Evolutionary conservation across 2,113 vertebrate species (phyloP).

Genomic region (Nestor notabilis): DNA sequence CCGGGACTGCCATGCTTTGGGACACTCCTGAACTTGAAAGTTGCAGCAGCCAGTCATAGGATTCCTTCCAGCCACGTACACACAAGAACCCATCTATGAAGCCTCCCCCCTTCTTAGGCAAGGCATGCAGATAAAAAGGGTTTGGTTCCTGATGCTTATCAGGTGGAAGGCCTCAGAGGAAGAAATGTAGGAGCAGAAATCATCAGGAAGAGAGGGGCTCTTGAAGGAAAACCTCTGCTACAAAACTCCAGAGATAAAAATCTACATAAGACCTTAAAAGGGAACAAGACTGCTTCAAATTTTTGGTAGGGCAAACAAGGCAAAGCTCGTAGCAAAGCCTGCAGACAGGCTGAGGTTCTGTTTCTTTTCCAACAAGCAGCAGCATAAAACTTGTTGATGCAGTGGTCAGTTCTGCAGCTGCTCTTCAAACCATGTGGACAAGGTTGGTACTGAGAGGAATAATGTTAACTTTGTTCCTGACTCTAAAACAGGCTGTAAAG

Average conservation of each 20-base stretch:
- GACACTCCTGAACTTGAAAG: neutral
- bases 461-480: neutral
- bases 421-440: neutral
- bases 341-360: neutral
- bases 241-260: neutral
- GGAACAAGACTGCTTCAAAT: neutral
- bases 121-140: neutral
- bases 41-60: neutral
- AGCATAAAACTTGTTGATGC: neutral
- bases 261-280: constrained; percentile 3
- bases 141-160: neutral
- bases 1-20: fast-evolving
- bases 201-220: neutral
- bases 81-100: neutral
- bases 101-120: neutral
- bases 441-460: neutral
- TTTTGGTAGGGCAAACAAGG: neutral
- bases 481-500: neutral
- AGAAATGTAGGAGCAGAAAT: neutral
- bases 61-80: neutral
- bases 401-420: neutral
- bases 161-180: neutral
- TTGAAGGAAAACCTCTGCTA: neutral
- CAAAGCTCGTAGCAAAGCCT: neutral
- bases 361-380: neutral